Conservation (phyloP, 1,140 invertebrate genomes). For the Orius insidiosus region DNA sequence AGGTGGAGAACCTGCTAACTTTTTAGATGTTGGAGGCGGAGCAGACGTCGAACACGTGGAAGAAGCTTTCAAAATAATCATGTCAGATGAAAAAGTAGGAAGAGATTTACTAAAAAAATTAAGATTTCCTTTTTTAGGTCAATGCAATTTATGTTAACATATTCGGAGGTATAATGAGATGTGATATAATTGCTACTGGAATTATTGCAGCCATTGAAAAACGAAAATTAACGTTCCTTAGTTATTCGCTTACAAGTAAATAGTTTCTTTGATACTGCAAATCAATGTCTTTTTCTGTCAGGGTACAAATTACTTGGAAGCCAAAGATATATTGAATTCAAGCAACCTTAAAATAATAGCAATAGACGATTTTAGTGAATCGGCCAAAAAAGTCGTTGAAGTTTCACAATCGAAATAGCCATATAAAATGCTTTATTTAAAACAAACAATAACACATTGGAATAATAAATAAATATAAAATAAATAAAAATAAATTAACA, state of each 20-base stretch:
- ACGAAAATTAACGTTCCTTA: constrained; percentile 69
- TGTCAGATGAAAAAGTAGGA: constrained; percentile 26
- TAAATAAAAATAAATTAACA: too few relatives aligned
- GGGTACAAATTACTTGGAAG: constrained; percentile 53
- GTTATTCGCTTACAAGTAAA: constrained; percentile 54
- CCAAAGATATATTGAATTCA: constrained; percentile 49
- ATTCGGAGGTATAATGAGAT: constrained; percentile 97
- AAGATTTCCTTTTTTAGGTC: constrained; percentile 36
- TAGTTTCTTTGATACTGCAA: constrained; percentile 11
- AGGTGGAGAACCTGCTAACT: constrained; percentile 57
- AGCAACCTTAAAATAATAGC: constrained; percentile 66
- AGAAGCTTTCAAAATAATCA: constrained; percentile 48
- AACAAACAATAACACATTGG: too few relatives aligned
- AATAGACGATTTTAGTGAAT: constrained; percentile 72
- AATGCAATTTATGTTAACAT: constrained; percentile 93
- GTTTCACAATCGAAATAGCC: too few relatives aligned
- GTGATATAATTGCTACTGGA: constrained; percentile 86
- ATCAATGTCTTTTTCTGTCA: constrained; percentile 5
- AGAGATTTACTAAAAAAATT: constrained; percentile 13
- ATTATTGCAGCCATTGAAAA: constrained; percentile 77
- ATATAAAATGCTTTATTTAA: too few relatives aligned
- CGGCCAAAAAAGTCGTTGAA: constrained; percentile 38
- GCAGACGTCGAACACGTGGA: constrained; percentile 54
- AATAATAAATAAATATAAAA: too few relatives aligned
- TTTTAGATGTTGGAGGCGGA: constrained; percentile 56